phyloP scores from a whole-genome alignment of 2,888 invertebrate species.

The Plebejus argus region DNA sequence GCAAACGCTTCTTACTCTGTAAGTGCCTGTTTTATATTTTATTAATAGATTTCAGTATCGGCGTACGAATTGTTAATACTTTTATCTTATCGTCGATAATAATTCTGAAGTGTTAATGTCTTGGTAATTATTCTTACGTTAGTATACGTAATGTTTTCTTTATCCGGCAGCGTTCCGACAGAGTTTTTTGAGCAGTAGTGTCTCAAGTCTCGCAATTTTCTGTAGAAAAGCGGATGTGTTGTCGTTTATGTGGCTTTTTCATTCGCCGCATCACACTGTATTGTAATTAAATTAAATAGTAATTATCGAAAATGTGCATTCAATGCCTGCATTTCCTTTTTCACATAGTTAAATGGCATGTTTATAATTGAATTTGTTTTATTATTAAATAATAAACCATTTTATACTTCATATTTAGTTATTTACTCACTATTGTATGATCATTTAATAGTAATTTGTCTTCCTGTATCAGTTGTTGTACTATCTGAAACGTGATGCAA shows the following conservation, averaged over 20 bases:
- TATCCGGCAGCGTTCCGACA: not conserved
- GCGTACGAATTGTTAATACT: not conserved
- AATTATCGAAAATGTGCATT: not conserved
- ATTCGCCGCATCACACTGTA: not conserved
- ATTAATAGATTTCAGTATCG: slow-evolving; percentile 20
- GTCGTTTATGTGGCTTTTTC: not conserved
- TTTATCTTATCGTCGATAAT: slow-evolving; percentile 11
- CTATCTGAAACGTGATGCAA: not conserved
- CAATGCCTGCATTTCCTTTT: not conserved
- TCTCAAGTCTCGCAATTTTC: not conserved
- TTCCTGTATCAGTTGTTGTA: not conserved
- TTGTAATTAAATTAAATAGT: slow-evolving; percentile 11
- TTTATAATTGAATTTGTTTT: not conserved
- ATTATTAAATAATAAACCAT: no score
- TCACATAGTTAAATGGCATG: not conserved
- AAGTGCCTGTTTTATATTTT: not conserved
- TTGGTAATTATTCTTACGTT: slow-evolving; percentile 14
- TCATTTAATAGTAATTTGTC: no score
- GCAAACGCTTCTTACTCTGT: slow-evolving; percentile 3
- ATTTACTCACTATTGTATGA: no score
- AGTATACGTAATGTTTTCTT: not conserved
- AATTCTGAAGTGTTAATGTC: not conserved
- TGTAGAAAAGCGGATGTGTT: slow-evolving; percentile 8
- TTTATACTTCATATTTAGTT: no score
- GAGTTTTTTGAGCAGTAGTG: not conserved